Conservation (phyloP, 2,113 vertebrate genomes). For the Labeo rohita region DNA sequence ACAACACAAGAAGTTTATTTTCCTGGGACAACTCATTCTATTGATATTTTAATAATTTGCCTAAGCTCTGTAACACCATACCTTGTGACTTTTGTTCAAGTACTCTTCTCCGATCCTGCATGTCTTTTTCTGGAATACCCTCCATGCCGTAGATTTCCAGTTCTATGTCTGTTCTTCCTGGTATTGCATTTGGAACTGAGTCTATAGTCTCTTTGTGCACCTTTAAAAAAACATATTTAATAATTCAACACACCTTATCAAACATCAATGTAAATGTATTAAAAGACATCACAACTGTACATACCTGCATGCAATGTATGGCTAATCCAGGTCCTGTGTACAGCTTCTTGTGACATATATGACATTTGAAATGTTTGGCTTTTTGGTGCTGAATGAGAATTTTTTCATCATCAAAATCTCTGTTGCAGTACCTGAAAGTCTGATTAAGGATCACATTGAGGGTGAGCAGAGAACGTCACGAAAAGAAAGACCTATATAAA, state of each 20-base stretch:
- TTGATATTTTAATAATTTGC: background rate
- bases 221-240: slow-evolving; percentile 67
- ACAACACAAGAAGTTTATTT: background rate
- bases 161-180: slow-evolving; percentile 95
- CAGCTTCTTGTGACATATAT: slow-evolving; percentile 98
- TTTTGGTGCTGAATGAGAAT: slow-evolving; percentile 99
- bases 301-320: slow-evolving; percentile 99
- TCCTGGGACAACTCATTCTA: background rate
- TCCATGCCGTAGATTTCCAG: slow-evolving; percentile 99
- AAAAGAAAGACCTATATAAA: background rate
- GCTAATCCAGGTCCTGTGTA: slow-evolving; percentile 97
- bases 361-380: slow-evolving; percentile 99
- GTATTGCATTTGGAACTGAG: slow-evolving; percentile 97
- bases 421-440: slow-evolving; percentile 93
- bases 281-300: slow-evolving; percentile 2
- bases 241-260: background rate
- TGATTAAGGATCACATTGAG: slow-evolving; percentile 74
- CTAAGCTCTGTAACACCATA: slow-evolving; percentile 56
- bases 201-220: slow-evolving; percentile 99
- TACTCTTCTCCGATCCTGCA: slow-evolving; percentile 92
- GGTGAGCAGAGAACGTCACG: background rate
- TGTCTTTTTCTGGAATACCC: slow-evolving; percentile 98
- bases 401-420: slow-evolving; percentile 99
- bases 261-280: background rate
- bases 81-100: slow-evolving; percentile 98